phyloP scores from a whole-genome alignment of 2,888 invertebrate genomes.

The Drosophila imparisetae region DNA sequence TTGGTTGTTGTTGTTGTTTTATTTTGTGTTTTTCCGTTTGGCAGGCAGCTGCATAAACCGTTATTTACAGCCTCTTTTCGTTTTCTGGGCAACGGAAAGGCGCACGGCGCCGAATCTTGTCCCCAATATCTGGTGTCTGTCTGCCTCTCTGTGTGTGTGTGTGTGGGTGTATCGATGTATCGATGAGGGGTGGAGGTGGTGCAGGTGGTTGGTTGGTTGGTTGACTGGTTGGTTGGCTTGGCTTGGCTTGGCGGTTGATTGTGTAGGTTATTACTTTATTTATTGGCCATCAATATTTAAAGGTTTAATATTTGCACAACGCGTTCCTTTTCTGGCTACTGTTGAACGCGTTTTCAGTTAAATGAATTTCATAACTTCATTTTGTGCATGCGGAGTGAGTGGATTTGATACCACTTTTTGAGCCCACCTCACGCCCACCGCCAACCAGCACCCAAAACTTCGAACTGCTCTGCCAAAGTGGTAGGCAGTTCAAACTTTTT shows the following conservation, averaged over 20 bases:
- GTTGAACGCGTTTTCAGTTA: conserved; percentile 42
- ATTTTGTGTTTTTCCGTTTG: conserved; percentile 9
- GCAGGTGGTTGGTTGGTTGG: conserved; percentile 17
- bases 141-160: neutral
- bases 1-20: neutral
- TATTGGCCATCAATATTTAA: conserved; percentile 71
- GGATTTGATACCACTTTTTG: neutral
- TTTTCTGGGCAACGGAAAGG: conserved; percentile 31
- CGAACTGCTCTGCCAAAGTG: conserved; percentile 16
- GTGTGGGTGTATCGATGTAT: conserved; percentile 1
- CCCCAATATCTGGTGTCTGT: conserved; percentile 21
- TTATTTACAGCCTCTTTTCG: conserved; percentile 62
- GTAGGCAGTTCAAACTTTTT: conserved; percentile 25
- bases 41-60: conserved; percentile 58
- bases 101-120: conserved; percentile 40
- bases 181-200: conserved; percentile 6
- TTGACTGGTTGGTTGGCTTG: neutral
- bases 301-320: conserved; percentile 60
- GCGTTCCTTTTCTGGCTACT: neutral
- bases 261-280: conserved; percentile 60
- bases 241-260: conserved; percentile 4
- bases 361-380: conserved; percentile 73
- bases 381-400: conserved; percentile 27
- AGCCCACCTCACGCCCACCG: neutral
- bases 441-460: neutral